A percentile compares a stretch with the other conserved stretches of the same genome.
Evolutionary conservation across 2,113 vertebrate species (phyloP).

Genomic region (Bostrychus sinensis): DNA sequence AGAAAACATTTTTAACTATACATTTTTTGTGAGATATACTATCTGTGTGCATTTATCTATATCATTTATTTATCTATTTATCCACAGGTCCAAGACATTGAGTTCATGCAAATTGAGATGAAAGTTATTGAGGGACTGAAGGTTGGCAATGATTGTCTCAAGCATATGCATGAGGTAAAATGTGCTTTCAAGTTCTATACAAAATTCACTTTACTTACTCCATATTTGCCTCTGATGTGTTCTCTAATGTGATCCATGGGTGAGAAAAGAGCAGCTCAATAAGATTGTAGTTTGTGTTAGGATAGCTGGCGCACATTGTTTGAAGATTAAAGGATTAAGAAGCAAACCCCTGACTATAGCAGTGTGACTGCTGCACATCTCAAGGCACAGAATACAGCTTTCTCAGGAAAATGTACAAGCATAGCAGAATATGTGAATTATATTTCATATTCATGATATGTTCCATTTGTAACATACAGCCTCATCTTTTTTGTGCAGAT

Average conservation of each 20-base stretch:
- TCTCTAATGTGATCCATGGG: slow-evolving; percentile 24
- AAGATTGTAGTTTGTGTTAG: slow-evolving; percentile 41
- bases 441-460: not conserved
- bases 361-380: slow-evolving; percentile 44
- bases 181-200: not conserved
- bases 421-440: slow-evolving; percentile 14
- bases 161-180: slow-evolving; percentile 92
- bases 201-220: not conserved
- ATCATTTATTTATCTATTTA: not conserved
- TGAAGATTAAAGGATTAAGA: slow-evolving; percentile 74
- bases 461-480: slow-evolving; percentile 8
- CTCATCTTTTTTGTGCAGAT: slow-evolving; percentile 76
- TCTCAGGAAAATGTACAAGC: slow-evolving; percentile 17
- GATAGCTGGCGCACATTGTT: slow-evolving; percentile 62
- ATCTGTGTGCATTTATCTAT: not conserved
- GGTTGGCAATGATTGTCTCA: slow-evolving; percentile 90
- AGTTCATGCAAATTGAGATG: slow-evolving; percentile 94
- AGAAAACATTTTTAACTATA: not conserved
- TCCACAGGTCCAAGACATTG: slow-evolving; percentile 92
- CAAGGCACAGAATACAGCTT: slow-evolving; percentile 28
- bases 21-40: not conserved
- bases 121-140: slow-evolving; percentile 92
- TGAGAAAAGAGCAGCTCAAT: slow-evolving; percentile 14
- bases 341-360: slow-evolving; percentile 62
- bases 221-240: slow-evolving; percentile 28